phyloP scores from a whole-genome alignment of 2,113 vertebrate genomes.

The Orientallactaga bullata region DNA sequence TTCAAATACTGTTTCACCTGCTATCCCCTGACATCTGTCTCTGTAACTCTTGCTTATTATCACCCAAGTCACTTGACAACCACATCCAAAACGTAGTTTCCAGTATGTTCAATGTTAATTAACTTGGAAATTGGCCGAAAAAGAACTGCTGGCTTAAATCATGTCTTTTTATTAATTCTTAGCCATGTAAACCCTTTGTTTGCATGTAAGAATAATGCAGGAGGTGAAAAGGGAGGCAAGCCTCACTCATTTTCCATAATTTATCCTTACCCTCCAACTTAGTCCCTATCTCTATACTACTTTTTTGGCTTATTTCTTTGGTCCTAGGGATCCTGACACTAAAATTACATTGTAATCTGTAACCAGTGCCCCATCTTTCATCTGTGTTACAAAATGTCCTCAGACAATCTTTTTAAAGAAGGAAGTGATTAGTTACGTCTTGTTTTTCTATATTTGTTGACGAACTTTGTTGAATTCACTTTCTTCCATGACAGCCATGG shows the following conservation, averaged over 20 bases:
- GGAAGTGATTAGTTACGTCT: not conserved
- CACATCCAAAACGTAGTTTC: not conserved
- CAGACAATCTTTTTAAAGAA: not conserved
- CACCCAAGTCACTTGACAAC: not conserved
- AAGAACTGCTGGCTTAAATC: not conserved
- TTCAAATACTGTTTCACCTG: not conserved
- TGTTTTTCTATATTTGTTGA: not conserved
- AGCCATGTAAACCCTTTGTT: no score
- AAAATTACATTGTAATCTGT: not conserved
- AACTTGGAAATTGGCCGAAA: not conserved
- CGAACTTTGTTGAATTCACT: not conserved
- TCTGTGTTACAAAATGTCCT: not conserved
- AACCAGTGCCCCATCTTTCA: not conserved
- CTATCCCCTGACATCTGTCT: not conserved
- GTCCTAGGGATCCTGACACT: not conserved
- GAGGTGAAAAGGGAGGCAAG: not conserved
- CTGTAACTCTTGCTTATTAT: not conserved
- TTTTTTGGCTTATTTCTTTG: conserved; percentile 6
- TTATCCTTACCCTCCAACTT: no score
- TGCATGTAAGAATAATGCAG: not conserved
- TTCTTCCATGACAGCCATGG: not conserved
- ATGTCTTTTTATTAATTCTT: not conserved
- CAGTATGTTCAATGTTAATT: not conserved
- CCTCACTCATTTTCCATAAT: not conserved
- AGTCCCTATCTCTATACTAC: no score